A percentile compares a stretch with the other conserved stretches of the same genome.
Conservation (phyloP, 2,888 invertebrate genomes). For the Oligia latruncula region DNA sequence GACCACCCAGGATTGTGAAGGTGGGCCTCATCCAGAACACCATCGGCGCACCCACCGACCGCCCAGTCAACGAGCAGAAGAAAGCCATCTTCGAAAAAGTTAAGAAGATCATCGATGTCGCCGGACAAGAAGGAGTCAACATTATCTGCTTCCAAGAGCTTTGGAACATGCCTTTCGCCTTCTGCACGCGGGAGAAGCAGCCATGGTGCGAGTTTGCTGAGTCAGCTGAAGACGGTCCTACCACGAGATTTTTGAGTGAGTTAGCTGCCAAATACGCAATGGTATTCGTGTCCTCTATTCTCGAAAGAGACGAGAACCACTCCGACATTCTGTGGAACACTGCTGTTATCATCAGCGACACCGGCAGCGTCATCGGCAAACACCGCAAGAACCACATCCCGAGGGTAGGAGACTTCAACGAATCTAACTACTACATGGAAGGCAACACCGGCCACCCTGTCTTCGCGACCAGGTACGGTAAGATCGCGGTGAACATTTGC, state of each 20-base stretch:
- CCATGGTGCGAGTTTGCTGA: conserved; percentile 99
- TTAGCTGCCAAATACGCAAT: conserved; percentile 96
- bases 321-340: conserved; percentile 98
- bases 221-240: conserved; percentile 96
- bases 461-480: conserved; percentile 96
- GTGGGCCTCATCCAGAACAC: conserved; percentile 97
- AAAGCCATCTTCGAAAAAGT: conserved; percentile 95
- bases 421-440: conserved; percentile 99
- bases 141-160: conserved; percentile 98
- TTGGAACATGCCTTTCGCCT: conserved; percentile 99
- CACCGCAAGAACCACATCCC: conserved; percentile 99
- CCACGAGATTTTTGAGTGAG: conserved; percentile 95
- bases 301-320: conserved; percentile 97
- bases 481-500: conserved; percentile 98
- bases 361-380: conserved; percentile 97
- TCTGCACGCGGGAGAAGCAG: conserved; percentile 98
- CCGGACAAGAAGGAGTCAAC: conserved; percentile 95
- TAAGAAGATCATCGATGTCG: conserved; percentile 94
- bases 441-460: conserved; percentile 99
- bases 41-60: conserved; percentile 94
- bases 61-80: conserved; percentile 94
- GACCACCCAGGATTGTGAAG: conserved; percentile 94
- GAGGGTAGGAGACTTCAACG: conserved; percentile 99
- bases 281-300: conserved; percentile 98
- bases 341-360: conserved; percentile 97